Base-by-base conservation (phyloP, 2,888 invertebrate genomes). In the Strigamia transsilvanica region DNA sequence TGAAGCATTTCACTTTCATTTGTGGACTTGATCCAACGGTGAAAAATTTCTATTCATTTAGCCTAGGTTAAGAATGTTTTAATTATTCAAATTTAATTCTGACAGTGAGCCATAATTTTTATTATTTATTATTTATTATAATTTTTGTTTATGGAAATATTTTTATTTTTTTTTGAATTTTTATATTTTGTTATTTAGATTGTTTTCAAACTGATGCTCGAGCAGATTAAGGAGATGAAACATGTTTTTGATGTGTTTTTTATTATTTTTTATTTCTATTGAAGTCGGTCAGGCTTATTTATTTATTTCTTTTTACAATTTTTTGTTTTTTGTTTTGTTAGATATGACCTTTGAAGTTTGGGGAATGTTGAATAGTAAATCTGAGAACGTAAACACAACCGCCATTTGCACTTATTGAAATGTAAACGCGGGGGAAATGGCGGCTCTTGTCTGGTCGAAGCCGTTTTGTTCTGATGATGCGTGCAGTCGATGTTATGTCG, bases 1-100 rank as follows among this genome's bases (percentile, higher is more conserved):
- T 42, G 42, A 42, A 77, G 38, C 77, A 77, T 77, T 77, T 56
- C 56, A 18, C 56, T 77, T 77, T 77, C 27, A 34, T 77, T 77
- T 18, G 32, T 77, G 77, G 38, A 77, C 77, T 23, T 23, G 21
- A 56, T 56, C 56, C 56, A 56, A 56, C 56, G 18, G 46, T 56
- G 56, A 18, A 56, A 18, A 56, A 56, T 18, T 56, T 18, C 21
- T 56, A 56, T 7, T 38, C 9, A 38, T 38, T 18, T 18, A 18
- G 18, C 18, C 15, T n/a, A n/a, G 46, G 46, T n/a, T n/a, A 13
- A 46, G 15, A 46, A 46, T 13, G 12, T 10, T n/a, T 46, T 38
- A 38, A 38, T 38, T 38, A 38, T 38, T 38, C 38, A 5, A 38
- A 38, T 38, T 38, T 38, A 38, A 46, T n/a, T 46, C 46, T 46